These are phyloP conservation scores for Sturnus vulgaris DNA, from an alignment of 2,113 vertebrate genomes.

Conservation along the genomic window DNA sequence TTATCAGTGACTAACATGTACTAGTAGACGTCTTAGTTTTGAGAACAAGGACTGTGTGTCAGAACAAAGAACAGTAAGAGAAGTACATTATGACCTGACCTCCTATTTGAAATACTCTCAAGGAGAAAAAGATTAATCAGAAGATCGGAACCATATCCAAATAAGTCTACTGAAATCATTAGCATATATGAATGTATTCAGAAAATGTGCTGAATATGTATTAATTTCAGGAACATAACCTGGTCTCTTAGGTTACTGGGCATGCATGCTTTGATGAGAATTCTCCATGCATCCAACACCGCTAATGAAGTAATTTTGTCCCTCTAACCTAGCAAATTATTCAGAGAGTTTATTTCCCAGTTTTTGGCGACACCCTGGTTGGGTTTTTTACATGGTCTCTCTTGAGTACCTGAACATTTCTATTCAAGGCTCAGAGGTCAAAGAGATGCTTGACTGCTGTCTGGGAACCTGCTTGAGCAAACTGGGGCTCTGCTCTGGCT, in stretches of 20 bases:
- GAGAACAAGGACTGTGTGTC: neutral
- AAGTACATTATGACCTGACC: neutral
- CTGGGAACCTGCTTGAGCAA: neutral
- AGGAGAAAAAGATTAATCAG: neutral
- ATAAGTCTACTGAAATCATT: neutral
- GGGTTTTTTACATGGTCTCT: neutral
- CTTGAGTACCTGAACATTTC: neutral
- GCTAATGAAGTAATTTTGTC: neutral
- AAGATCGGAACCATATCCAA: neutral
- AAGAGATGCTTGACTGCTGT: neutral
- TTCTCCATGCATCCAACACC: fast-evolving
- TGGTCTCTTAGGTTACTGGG: neutral
- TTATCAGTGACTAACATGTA: neutral
- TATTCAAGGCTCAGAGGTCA: neutral
- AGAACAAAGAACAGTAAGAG: neutral
- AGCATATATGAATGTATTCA: neutral
- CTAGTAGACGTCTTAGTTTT: neutral
- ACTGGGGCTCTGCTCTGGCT: neutral
- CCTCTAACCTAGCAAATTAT: neutral
- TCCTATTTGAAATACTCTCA: neutral
- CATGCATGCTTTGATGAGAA: neutral
- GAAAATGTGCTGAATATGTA: neutral
- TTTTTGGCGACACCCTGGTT: fast-evolving
- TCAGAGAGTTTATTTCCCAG: neutral
- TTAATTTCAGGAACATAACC: neutral